Base-by-base conservation (phyloP, 2,888 invertebrate genomes). In the Cephus runcator region DNA sequence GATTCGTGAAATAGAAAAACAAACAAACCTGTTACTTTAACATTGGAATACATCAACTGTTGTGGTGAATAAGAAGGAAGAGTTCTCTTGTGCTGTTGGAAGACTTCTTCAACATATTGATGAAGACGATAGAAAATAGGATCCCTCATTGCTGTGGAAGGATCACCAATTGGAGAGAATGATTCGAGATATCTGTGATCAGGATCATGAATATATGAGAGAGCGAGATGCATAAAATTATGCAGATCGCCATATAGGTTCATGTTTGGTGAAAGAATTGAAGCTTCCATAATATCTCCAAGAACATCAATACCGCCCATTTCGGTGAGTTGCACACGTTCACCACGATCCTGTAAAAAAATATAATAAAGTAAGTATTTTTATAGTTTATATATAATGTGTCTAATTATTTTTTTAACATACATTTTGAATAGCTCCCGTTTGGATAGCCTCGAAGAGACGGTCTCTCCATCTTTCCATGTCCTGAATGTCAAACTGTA, bases 11-110 rank as follows among this genome's bases (percentile, higher is more conserved):
- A 56, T 56, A 56, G 56, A 56, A 23, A 40, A 23, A 9, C 9
- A 56, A 23, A 56, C 56, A 73, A 81, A 80, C 78, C 75, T 0
- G 93, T 92, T 11, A 96, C 93, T 3, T 93, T 93, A 1, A 95
- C 93, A 56, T 93, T 95, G 0, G 93, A 92, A 90, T 93, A 94
- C 86, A 93, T 93, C 88, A 95, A 87, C 94, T 95, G 86, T 35
- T 92, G 91, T 4, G 87, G 87, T 1, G 92, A 92, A 89, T 96
- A 96, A 1, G 94, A 93, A 0, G 94, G 92, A 31, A 96, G 92
- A 15, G 94, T 94, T 76, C 92, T 91, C 92, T 96, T 96, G 91
- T 95, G 77, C n/a, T 77, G 35, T 76, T 84, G 82, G 82, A 89
- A 91, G 31, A 90, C 77, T 68, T 88, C 82, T 79, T 92, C 90